These are phyloP conservation scores for Tor tambroides DNA, from an alignment of 2,113 vertebrate genomes.

Conservation along the genomic window DNA sequence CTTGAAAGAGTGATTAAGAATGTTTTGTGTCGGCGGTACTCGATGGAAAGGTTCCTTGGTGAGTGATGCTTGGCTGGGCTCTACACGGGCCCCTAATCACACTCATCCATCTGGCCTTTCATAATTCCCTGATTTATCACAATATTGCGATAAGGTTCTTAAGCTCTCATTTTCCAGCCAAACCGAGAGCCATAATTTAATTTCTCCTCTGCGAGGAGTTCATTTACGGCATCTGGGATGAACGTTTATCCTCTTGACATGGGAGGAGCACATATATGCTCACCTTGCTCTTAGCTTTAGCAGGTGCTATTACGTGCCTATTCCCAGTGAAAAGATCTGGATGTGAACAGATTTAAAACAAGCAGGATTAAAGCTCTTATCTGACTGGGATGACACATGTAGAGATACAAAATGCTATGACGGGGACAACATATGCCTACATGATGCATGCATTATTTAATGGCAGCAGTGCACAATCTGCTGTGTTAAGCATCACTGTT, in stretches of 20 bases:
- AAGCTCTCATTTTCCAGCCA: constrained; percentile 60
- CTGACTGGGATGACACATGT: neutral
- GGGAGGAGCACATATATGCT: constrained; percentile 20
- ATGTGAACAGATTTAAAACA: constrained; percentile 13
- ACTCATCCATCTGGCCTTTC: constrained; percentile 42
- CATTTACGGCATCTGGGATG: constrained; percentile 78
- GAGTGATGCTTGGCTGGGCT: constrained; percentile 43
- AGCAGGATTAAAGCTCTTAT: neutral
- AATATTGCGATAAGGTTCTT: constrained; percentile 70
- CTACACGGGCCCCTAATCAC: constrained; percentile 40
- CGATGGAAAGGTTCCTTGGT: constrained; percentile 12
- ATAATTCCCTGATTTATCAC: constrained; percentile 65
- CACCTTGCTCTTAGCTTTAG: constrained; percentile 24
- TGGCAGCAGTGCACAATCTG: neutral
- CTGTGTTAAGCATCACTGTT: neutral
- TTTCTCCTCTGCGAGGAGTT: constrained; percentile 75
- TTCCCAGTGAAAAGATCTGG: neutral
- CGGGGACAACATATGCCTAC: constrained; percentile 11
- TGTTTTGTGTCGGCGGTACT: constrained; percentile 13
- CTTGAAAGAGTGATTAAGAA: constrained; percentile 42
- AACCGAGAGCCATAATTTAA: constrained; percentile 71
- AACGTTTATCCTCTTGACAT: constrained; percentile 68
- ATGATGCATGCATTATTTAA: constrained; percentile 21
- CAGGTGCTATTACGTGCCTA: constrained; percentile 19
- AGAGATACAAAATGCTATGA: constrained; percentile 19